Base-by-base conservation (phyloP, 2,888 invertebrate genomes). In the Mythimna ferrago region DNA sequence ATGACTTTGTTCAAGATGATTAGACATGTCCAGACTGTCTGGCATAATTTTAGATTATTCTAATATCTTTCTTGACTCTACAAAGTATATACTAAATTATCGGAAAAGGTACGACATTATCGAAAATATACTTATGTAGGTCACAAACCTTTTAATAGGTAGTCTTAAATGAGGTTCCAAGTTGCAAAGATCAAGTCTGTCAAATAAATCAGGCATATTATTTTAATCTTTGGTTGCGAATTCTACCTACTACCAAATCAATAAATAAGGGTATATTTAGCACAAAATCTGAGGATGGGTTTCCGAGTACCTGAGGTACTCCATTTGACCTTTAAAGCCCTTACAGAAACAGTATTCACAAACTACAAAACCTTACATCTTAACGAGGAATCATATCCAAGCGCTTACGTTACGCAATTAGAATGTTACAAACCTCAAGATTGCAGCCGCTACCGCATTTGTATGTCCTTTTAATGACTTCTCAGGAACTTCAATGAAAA, bases 1-100 rank as follows among this genome's bases (percentile, higher is more conserved):
- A 80, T 60, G 56, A 51, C 80, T 83, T 73, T 80, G 80, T 66
- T 56, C 53, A 14, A 35, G 16, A 54, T 64, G 66, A 74, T 80
- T 66, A 58, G 60, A 14, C 82, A 78, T 51, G 77, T 60, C 44
- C 26, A 26, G 19, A 53, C 2, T 9, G 19, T 2, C n/a, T 7
- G n/a, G 16, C 7, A 35, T 7, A 35, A 38, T 41, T 61, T n/a
- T 14, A 4, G 11, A 53, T 21, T 61, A 1, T 26, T 19, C 38
- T n/a, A 58, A 3, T 32, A n/a, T 21, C 21, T 66, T 57, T 26
- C 16, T 53, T 26, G 11, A 10, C 14, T 65, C n/a, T 41, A 38
- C 6, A 32, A 60, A 21, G 11, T 38, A 26, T 26, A 26, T 26
- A 38, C 2, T 26, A 19, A 11, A 56, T 14, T 21, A 21, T 72